Evolutionary conservation across 2,888 invertebrate genomes (phyloP), one percentile per base, ranked within the genome.

Genomic region (Hemithea aestivaria): DNA sequence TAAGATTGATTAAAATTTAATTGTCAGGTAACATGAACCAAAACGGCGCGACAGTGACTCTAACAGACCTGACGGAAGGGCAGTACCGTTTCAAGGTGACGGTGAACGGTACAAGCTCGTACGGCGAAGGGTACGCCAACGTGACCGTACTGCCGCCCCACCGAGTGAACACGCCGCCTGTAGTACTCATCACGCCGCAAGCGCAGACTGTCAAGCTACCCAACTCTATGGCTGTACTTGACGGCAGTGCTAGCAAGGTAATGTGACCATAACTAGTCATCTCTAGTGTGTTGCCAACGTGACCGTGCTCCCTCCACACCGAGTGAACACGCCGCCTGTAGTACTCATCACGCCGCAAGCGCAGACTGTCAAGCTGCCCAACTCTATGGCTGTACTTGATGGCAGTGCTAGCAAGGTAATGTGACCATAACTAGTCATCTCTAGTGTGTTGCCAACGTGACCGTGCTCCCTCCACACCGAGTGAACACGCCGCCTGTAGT

Each of bases 401-500:
- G 98, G 93, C 0, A 95, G 94, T 58, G 91, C 89, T 22, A 94
- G 90, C 57, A 90, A 88, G 76, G 88, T 87, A 65, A 21, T 26
- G 21, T 35, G 8, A 16, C n/a, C 4, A 9, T 20, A 2, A 5
- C 8, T 31, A 22, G 3, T n/a, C n/a, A n/a, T n/a, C n/a, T n/a
- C n/a, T n/a, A n/a, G n/a, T n/a, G n/a, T n/a, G n/a, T n/a, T n/a
- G 96, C 96, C 0, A 97, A 97, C 70, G 95, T 98, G 2, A 96
- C 96, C 0, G 97, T 98, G 7, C 68, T 94, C 53, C 95, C 96
- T 62, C 95, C 94, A 21, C 92, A 93, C 41, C 88, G 96, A 39
- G 91, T 92, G 39, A 98, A 98, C 75, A 91, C 91, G 48, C 91
- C 94, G 0, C 98, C 97, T 0, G 89, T 92, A 40, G 96, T 96